Evolutionary conservation across 2,797 vertebrate species (phyloP).

Genomic region (Ctenochaetus hawaiiensis): DNA sequence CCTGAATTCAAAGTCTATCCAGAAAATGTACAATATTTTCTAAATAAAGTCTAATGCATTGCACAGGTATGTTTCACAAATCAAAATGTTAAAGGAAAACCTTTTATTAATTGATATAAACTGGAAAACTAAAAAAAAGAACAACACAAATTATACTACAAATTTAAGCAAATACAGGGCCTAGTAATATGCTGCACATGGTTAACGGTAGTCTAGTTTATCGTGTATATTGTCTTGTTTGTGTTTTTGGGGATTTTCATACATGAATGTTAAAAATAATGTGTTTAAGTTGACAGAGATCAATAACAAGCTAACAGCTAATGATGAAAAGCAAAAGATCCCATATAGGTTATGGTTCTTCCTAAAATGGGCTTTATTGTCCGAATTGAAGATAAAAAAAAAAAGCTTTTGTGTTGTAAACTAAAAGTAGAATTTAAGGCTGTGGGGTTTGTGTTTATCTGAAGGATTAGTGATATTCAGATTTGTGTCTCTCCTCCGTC

Average conservation of each 20-base stretch:
- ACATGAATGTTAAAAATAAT: background rate
- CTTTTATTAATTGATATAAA: too few species aligned
- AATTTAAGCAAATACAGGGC: background rate
- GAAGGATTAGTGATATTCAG: constrained; percentile 50
- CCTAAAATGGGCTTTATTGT: background rate
- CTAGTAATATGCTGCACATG: background rate
- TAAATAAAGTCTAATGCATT: background rate
- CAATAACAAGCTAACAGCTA: background rate
- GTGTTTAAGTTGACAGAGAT: background rate
- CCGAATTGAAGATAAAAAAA: background rate
- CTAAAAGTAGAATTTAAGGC: constrained; percentile 11
- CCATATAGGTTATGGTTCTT: accelerated
- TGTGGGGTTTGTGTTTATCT: constrained; percentile 31
- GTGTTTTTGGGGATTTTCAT: background rate
- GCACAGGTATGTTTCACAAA: background rate
- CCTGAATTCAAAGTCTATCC: too few species aligned
- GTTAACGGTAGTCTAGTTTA: background rate
- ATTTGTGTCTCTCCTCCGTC: constrained; percentile 38
- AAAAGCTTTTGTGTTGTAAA: constrained; percentile 9
- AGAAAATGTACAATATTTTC: background rate
- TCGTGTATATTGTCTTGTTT: background rate
- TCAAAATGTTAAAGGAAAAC: background rate
- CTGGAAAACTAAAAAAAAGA: background rate
- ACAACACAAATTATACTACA: background rate
- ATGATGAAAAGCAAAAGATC: background rate